A percentile compares a stretch with the other conserved stretches of the same genome.
Conservation (phyloP, 2,797 vertebrate species). For the Acanthornis magna region DNA sequence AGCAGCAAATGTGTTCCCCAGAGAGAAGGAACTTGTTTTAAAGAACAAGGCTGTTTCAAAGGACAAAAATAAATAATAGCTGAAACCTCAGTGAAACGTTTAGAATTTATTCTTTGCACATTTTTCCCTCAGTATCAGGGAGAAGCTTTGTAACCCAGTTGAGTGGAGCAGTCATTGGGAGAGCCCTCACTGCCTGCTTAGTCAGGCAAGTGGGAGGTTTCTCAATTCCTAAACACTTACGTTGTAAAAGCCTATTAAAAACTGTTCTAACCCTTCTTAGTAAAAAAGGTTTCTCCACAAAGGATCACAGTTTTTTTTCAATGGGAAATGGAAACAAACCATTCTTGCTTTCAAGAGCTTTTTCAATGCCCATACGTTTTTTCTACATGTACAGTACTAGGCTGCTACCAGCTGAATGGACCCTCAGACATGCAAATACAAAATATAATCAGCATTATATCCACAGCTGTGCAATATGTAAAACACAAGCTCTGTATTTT, state of each 20-base stretch:
- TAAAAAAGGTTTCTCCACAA: neutral
- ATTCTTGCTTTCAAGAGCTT: neutral
- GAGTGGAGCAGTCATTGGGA: neutral
- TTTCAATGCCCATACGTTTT: neutral
- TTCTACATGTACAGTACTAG: neutral
- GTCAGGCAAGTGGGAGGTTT: neutral
- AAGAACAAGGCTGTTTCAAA: neutral
- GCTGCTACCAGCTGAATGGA: neutral
- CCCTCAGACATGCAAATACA: neutral
- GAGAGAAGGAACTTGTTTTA: neutral
- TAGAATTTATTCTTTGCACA: neutral
- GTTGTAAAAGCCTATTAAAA: neutral
- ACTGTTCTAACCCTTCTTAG: neutral
- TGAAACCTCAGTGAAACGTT: neutral
- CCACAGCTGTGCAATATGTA: neutral
- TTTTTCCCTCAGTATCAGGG: neutral
- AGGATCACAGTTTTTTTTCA: neutral
- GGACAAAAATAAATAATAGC: neutral
- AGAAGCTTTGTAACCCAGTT: neutral
- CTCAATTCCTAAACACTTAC: neutral
- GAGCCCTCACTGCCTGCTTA: neutral
- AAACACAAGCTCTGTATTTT: neutral
- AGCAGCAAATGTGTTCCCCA: neutral
- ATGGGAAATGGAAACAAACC: neutral
- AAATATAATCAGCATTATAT: neutral